Evolutionary conservation across 2,888 invertebrate species (phyloP).

Genomic region (Tuberolachnus salignus): DNA sequence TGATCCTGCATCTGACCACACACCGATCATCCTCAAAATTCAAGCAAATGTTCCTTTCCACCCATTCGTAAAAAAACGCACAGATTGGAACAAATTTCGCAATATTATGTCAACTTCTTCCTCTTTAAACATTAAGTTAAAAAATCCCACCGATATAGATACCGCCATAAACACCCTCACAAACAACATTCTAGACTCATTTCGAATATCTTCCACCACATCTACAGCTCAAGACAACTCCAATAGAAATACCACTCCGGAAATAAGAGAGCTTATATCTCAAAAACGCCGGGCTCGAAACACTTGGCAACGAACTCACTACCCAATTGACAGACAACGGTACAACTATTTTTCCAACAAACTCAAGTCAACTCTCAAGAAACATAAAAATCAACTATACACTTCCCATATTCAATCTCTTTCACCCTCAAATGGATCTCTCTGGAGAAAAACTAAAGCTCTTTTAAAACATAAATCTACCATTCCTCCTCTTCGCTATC

Average conservation of each 20-base stretch:
- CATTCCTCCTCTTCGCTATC: background rate
- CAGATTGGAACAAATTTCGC: slow-evolving; percentile 8
- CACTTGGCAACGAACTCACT: background rate
- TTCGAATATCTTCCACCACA: background rate
- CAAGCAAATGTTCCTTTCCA: background rate
- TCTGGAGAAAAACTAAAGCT: slow-evolving; percentile 7
- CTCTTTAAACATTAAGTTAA: slow-evolving; percentile 4
- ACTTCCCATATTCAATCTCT: slow-evolving; percentile 21
- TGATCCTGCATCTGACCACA: slow-evolving; percentile 22
- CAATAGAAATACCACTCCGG: background rate
- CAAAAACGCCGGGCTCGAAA: background rate
- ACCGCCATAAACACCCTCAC: background rate
- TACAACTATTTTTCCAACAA: slow-evolving; percentile 22
- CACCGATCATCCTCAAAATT: slow-evolving; percentile 2
- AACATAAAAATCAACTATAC: slow-evolving; percentile 7
- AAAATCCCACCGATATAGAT: background rate
- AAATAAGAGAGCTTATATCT: slow-evolving; percentile 10
- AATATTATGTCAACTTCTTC: background rate
- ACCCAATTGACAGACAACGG: background rate
- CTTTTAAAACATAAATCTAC: slow-evolving; percentile 4
- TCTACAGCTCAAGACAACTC: background rate
- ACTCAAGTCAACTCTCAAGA: slow-evolving; percentile 11
- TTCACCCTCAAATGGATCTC: slow-evolving; percentile 9
- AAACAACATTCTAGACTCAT: background rate
- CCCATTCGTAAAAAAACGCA: background rate